A percentile compares a stretch with the other conserved stretches of the same genome.
These are phyloP conservation scores for Struthidea cinerea DNA, from an alignment of 2,113 vertebrate species.

Conservation along the genomic window DNA sequence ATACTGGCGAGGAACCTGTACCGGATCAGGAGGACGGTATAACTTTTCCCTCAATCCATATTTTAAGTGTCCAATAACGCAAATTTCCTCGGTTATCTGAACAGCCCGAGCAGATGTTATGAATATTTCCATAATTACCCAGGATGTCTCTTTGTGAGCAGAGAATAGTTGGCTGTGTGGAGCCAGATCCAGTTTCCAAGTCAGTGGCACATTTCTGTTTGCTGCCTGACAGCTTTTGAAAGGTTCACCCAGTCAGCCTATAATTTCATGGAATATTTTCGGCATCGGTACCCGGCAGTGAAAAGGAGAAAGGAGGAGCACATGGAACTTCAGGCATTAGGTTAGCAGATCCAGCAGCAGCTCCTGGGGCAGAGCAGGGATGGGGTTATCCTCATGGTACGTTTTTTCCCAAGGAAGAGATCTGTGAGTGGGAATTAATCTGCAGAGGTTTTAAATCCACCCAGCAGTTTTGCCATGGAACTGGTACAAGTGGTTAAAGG, in stretches of 20 bases:
- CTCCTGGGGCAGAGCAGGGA: not conserved
- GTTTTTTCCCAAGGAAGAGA: not conserved
- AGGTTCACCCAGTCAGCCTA: slow-evolving; percentile 53
- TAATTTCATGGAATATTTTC: slow-evolving; percentile 57
- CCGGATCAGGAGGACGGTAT: slow-evolving; percentile 77
- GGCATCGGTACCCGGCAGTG: not conserved
- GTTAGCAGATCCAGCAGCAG: not conserved
- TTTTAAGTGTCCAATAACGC: not conserved
- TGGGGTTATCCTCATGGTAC: not conserved
- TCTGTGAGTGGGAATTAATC: not conserved
- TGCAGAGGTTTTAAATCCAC: not conserved
- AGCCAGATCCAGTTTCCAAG: slow-evolving; percentile 53
- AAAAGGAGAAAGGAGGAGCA: not conserved
- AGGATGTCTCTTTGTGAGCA: slow-evolving; percentile 41
- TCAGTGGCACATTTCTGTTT: slow-evolving; percentile 55
- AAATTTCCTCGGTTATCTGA: not conserved
- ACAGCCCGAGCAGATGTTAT: slow-evolving; percentile 42
- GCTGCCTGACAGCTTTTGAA: slow-evolving; percentile 57
- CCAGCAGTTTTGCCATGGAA: not conserved
- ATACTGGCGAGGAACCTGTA: slow-evolving; percentile 81
- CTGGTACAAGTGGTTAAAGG: not conserved
- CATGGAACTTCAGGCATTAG: not conserved
- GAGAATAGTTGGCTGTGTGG: slow-evolving; percentile 48
- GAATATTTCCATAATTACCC: slow-evolving; percentile 55
- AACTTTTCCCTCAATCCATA: not conserved